Percentiles rank a stretch among this genome's conserved stretches.
Evolutionary conservation across 2,797 vertebrate genomes (phyloP).

Genomic region (Manis pentadactyla): DNA sequence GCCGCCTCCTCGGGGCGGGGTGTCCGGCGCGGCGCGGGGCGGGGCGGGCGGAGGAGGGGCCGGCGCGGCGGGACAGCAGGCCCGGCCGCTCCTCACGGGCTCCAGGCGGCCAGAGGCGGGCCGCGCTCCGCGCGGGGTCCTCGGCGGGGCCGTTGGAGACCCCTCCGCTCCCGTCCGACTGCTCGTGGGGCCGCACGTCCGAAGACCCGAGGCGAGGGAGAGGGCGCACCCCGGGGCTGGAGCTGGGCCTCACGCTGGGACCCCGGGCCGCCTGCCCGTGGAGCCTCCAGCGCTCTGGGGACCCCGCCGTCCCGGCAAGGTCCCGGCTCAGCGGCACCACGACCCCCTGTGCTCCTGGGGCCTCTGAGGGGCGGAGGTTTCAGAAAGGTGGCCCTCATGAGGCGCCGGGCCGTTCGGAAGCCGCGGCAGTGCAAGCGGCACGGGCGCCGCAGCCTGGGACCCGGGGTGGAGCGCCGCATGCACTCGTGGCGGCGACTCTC

Average conservation of each 20-base stretch:
- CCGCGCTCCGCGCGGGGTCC: not conserved
- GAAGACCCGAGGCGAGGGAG: not conserved
- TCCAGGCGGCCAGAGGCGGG: not conserved
- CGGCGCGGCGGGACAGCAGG: not conserved
- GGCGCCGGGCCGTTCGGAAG: not conserved
- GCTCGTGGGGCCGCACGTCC: not conserved
- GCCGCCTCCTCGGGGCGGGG: conserved; percentile 79
- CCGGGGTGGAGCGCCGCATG: not conserved
- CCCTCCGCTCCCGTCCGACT: not conserved
- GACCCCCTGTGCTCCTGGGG: not conserved
- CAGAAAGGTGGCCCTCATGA: not conserved
- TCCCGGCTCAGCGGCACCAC: not conserved
- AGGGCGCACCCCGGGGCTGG: not conserved
- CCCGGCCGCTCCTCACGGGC: not conserved
- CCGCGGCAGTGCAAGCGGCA: not conserved
- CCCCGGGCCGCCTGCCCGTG: too few species aligned
- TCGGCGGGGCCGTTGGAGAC: not conserved
- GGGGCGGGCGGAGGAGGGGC: conserved; percentile 65
- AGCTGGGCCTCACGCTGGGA: not conserved
- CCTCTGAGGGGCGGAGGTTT: not conserved
- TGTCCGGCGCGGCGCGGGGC: conserved; percentile 68
- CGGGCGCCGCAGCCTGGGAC: not conserved
- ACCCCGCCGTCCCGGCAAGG: not conserved
- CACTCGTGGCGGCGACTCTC: not conserved
- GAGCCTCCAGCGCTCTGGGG: not conserved